Percentiles rank a stretch among this genome's conserved stretches.
Conservation (phyloP, 2,113 vertebrate genomes). For the Piprites chloris region DNA sequence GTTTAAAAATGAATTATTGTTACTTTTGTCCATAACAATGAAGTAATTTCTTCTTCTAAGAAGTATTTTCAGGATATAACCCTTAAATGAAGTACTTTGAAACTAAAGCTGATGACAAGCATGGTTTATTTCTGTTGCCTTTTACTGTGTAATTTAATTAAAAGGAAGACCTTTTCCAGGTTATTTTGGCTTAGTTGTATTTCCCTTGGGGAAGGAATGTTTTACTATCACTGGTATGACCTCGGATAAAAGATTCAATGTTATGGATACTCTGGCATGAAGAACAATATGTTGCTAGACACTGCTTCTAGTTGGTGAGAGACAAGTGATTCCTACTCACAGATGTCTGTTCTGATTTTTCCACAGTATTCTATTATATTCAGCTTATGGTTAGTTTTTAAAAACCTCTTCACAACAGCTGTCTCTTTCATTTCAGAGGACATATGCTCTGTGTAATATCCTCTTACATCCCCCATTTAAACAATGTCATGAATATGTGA, state of each 20-base stretch:
- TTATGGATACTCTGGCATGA: background rate
- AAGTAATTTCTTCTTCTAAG: background rate
- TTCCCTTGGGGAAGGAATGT: background rate
- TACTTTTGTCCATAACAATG: background rate
- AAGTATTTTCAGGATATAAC: background rate
- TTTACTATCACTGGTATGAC: background rate
- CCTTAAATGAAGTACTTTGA: background rate
- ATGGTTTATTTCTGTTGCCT: background rate
- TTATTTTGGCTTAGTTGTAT: background rate
- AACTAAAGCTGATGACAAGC: background rate
- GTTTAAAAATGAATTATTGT: background rate
- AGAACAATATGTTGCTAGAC: background rate
- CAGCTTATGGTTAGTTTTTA: background rate
- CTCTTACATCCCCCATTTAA: slow-evolving; percentile 84
- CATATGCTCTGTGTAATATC: slow-evolving; percentile 76
- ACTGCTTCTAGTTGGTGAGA: background rate
- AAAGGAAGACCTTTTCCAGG: background rate
- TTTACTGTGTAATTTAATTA: background rate
- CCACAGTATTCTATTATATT: background rate
- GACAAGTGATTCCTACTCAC: background rate
- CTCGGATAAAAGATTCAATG: background rate
- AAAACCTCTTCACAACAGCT: background rate
- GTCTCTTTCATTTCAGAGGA: slow-evolving; percentile 71
- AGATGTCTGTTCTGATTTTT: background rate
- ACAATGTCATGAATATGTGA: slow-evolving; percentile 89